phyloP scores from a whole-genome alignment of 2,888 invertebrate genomes.

The Lasioglossum villosulum region DNA sequence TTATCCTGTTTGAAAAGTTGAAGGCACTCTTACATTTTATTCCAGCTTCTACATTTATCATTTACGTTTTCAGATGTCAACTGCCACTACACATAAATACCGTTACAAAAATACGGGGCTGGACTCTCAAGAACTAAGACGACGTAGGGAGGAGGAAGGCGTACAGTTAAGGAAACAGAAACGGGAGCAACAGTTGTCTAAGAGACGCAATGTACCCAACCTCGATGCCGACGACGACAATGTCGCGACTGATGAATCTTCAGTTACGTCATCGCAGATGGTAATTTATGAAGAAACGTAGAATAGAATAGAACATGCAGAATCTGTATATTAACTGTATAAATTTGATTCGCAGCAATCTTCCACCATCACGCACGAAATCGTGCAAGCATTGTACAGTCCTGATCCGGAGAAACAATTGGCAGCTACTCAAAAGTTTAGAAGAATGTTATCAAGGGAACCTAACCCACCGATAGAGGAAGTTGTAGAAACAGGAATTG shows the following conservation, averaged over 20 bases:
- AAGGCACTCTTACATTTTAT: neutral
- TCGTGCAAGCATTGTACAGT: conserved; percentile 94
- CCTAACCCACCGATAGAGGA: conserved; percentile 99
- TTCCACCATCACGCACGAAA: conserved; percentile 89
- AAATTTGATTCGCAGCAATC: conserved; percentile 83
- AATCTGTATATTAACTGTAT: neutral
- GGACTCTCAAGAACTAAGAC: conserved; percentile 95
- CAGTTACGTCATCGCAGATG: conserved; percentile 71
- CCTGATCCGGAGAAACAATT: conserved; percentile 92
- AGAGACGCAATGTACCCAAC: conserved; percentile 92
- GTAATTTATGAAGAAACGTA: conserved; percentile 52
- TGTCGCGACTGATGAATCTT: conserved; percentile 76
- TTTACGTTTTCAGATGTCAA: conserved; percentile 88
- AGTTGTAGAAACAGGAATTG: conserved; percentile 97
- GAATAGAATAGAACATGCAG: neutral
- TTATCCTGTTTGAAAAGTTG: neutral
- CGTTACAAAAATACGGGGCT: conserved; percentile 97
- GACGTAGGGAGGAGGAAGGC: conserved; percentile 97
- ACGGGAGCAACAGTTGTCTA: conserved; percentile 96
- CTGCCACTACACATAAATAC: conserved; percentile 91
- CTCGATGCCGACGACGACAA: conserved; percentile 80
- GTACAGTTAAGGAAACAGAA: conserved; percentile 98
- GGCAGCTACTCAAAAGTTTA: conserved; percentile 95
- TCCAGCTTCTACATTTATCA: neutral
- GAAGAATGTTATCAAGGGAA: conserved; percentile 96